Conservation (phyloP, 2,113 vertebrate species). For the Oceanites oceanicus region DNA sequence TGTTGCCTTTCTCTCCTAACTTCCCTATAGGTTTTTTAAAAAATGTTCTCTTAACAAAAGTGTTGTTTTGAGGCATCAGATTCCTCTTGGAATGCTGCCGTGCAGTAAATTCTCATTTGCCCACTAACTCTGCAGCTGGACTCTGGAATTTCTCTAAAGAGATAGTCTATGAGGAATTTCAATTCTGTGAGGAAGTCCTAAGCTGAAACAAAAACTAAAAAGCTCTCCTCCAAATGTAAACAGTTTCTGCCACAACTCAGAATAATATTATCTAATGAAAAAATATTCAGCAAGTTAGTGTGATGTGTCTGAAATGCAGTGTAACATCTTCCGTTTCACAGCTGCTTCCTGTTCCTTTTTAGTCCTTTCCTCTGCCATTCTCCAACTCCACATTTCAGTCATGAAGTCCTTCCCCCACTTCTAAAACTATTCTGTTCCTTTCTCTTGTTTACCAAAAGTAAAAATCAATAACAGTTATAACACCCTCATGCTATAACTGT, state of each 20-base stretch:
- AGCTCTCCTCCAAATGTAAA: not conserved
- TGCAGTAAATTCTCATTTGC: not conserved
- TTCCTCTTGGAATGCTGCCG: not conserved
- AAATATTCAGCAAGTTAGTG: not conserved
- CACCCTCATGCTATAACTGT: rapidly evolving
- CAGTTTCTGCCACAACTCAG: not conserved
- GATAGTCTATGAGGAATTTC: not conserved
- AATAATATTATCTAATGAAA: not conserved
- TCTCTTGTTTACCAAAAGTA: not conserved
- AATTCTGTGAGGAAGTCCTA: not conserved
- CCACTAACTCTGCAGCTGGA: not conserved
- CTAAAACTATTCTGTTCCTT: not conserved
- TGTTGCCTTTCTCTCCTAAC: not conserved
- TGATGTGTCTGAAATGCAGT: not conserved
- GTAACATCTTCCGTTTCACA: not conserved
- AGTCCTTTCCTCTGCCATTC: not conserved
- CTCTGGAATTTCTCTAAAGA: not conserved
- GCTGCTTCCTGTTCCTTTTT: not conserved
- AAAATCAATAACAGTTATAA: not conserved
- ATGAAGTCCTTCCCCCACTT: not conserved
- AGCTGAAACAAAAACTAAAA: not conserved
- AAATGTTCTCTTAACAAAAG: not conserved
- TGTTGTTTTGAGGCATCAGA: not conserved
- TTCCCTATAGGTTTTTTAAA: not conserved
- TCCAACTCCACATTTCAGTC: not conserved